A percentile compares a stretch with the other conserved stretches of the same genome.
Conservation (phyloP, 53 echinoderm and acorn worm species). For the Patiria pectinifera region DNA sequence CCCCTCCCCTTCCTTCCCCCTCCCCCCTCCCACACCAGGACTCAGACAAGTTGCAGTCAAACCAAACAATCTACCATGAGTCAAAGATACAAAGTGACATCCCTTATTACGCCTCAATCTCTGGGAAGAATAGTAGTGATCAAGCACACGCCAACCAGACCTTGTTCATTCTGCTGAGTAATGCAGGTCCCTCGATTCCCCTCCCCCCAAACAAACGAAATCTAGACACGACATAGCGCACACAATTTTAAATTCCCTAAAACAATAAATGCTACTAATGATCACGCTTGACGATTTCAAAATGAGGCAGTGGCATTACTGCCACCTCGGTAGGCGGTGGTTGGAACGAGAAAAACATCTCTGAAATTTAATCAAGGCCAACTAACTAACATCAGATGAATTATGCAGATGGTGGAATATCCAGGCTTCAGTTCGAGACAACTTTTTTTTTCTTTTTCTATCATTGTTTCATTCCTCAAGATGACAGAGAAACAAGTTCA, state of each 20-base stretch:
- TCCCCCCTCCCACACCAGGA: background rate
- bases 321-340: background rate
- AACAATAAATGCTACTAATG: constrained; percentile 8
- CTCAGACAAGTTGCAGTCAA: background rate
- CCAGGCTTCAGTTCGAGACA: background rate
- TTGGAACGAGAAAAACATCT: constrained; percentile 6
- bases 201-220: background rate
- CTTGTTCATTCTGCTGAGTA: background rate
- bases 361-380: constrained; percentile 25
- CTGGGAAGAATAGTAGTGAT: background rate
- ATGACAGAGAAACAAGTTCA: background rate
- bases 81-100: background rate
- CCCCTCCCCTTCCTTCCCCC: background rate
- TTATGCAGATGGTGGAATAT: constrained; percentile 6
- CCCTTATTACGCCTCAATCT: background rate
- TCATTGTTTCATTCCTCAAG: background rate
- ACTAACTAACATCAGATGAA: background rate
- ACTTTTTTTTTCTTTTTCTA: background rate
- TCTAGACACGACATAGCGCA: background rate
- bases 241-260: background rate
- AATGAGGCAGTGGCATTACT: background rate
- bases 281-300: background rate
- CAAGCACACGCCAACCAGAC: background rate
- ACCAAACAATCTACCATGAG: background rate
- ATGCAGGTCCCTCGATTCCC: background rate